Percentiles rank a stretch among this genome's conserved stretches.
Conservation (phyloP, 2,888 invertebrate species). For the Agriopis aurantiaria region DNA sequence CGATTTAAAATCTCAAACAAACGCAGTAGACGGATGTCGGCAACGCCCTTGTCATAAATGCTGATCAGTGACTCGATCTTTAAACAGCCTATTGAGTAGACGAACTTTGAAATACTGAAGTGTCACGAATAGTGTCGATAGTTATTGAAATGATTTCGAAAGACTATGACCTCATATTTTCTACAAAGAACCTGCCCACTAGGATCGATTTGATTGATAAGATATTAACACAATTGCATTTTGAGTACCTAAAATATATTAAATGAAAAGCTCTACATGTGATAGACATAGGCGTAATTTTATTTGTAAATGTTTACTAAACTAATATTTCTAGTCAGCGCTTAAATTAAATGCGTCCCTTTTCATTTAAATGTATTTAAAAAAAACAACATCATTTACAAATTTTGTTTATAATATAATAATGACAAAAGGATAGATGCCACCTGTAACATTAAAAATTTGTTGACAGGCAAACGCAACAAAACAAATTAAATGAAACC, state of each 20-base stretch:
- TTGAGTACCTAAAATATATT: background rate
- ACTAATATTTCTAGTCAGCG: too few relatives aligned
- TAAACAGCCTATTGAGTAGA: slow-evolving; percentile 48
- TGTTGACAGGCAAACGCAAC: too few relatives aligned
- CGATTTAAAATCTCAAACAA: slow-evolving; percentile 71
- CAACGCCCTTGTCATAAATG: slow-evolving; percentile 75
- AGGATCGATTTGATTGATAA: slow-evolving; percentile 2
- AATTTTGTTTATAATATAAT: too few relatives aligned
- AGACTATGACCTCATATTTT: slow-evolving; percentile 37
- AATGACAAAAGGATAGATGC: too few relatives aligned
- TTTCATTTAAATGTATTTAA: too few relatives aligned
- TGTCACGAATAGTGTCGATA: slow-evolving; percentile 46
- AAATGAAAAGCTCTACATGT: too few relatives aligned
- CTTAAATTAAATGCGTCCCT: too few relatives aligned
- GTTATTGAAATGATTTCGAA: slow-evolving; percentile 40
- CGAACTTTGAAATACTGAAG: slow-evolving; percentile 48
- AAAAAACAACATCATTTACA: too few relatives aligned
- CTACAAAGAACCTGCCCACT: slow-evolving; percentile 13
- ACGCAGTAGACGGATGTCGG: slow-evolving; percentile 74
- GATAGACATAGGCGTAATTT: too few relatives aligned
- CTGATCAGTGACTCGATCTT: slow-evolving; percentile 54
- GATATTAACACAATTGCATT: background rate
- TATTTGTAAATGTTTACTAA: too few relatives aligned
- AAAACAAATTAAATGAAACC: too few relatives aligned
- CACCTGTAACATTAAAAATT: too few relatives aligned